Base-by-base conservation (phyloP, 1,140 invertebrate species). In the Glossosoma conforme region DNA sequence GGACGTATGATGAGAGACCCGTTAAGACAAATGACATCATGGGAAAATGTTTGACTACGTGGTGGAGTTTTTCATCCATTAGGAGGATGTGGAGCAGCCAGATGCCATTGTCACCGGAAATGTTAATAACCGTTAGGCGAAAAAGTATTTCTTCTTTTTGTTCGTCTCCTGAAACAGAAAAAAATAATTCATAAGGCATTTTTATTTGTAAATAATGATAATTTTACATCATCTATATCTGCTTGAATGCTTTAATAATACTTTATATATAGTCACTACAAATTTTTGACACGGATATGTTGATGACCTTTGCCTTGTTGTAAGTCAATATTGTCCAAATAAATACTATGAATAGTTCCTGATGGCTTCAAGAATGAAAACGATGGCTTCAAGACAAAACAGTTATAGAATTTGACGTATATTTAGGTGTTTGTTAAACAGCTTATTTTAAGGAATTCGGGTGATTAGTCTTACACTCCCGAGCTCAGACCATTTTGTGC, bases 81-180 rank as follows among this genome's bases (percentile, higher is more conserved):
- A 46, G 40, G 2, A 50, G 17, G 3, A 50, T 17, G 19, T 44
- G 50, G 10, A 55, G 13, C 4, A 55, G 10, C 42, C 47, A 49
- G 11, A 44, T n/a, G 1, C 14, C n/a, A n/a, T n/a, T 17, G 24
- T 48, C 36, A 19, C 41, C 25, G 11, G 46, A 48, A 11, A 30
- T 48, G 25, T n/a, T n/a, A n/a, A n/a, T 15, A 6, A 14, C 35
- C 1, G 38, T 28, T 22, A 37, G 33, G 13, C 21, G 40, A 35
- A 24, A n/a, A 11, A 33, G 32, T 19, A 52, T 44, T 24, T 44
- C 32, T 37, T 52, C 41, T 13, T 36, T 44, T 1, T 52, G 30
- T 20, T 14, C 9, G 5, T 36, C 20, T 43, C n/a, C 49, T 52
- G 32, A 43, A 43, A 37, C 20, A 15, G 11, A 15, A n/a, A n/a